Evolutionary conservation across 2,888 invertebrate species (phyloP).

Genomic region (Drosophila diplacantha): DNA sequence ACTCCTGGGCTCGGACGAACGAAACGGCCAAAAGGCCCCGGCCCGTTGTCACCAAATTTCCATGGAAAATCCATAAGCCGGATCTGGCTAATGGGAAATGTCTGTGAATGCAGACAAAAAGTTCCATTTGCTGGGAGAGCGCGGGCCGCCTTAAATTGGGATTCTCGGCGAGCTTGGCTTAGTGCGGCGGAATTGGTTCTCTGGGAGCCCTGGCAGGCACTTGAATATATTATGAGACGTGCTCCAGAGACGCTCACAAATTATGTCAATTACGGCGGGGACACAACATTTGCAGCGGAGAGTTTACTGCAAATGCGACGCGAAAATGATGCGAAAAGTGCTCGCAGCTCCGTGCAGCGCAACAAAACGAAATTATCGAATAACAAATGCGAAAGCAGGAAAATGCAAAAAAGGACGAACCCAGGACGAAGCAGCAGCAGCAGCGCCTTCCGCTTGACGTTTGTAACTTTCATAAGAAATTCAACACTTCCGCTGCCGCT

Average conservation of each 20-base stretch:
- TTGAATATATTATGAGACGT: conserved; percentile 35
- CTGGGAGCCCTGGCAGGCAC: conserved; percentile 6
- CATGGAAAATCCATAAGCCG: conserved; percentile 38
- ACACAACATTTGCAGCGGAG: conserved; percentile 28
- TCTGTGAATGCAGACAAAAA: conserved; percentile 43
- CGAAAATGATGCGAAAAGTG: conserved; percentile 41
- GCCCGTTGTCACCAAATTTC: conserved; percentile 36
- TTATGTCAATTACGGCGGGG: conserved; percentile 42
- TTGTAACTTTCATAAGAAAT: conserved; percentile 52
- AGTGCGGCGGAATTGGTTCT: conserved; percentile 27
- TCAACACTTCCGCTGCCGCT: conserved; percentile 54
- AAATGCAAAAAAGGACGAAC: conserved; percentile 21
- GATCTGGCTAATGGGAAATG: conserved; percentile 44
- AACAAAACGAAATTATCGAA: conserved; percentile 41
- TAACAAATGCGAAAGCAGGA: conserved; percentile 31
- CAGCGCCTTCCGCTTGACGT: conserved; percentile 28
- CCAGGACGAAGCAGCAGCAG: conserved; percentile 5
- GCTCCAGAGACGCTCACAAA: conserved; percentile 34
- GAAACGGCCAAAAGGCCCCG: conserved; percentile 27
- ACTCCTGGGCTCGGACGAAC: conserved; percentile 20
- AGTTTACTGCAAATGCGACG: conserved; percentile 30
- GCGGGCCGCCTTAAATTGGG: conserved; percentile 13
- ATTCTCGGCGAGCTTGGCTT: conserved; percentile 29
- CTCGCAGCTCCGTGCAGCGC: conserved; percentile 13
- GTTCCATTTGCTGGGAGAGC: conserved; percentile 9